Evolutionary conservation across 2,113 vertebrate species (phyloP).

Genomic region (Pelobates fuscus): DNA sequence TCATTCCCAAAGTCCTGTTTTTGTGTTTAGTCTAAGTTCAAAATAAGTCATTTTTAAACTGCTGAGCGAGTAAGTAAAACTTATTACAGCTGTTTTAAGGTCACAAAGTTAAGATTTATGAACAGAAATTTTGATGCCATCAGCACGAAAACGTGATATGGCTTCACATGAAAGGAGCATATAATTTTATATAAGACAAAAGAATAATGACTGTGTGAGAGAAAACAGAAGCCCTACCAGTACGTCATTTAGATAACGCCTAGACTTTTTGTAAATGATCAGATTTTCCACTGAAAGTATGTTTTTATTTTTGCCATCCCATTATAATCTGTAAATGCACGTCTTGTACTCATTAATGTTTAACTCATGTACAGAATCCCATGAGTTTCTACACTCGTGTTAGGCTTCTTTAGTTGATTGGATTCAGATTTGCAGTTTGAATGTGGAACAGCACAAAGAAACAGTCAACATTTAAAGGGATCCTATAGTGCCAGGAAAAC

Average conservation of each 20-base stretch:
- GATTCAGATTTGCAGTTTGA: not conserved
- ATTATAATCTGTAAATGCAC: not conserved
- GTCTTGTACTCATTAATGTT: slow-evolving; percentile 8
- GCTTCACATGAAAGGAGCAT: slow-evolving; percentile 16
- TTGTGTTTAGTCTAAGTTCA: slow-evolving; percentile 5
- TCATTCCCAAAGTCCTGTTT: not conserved
- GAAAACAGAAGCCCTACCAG: slow-evolving; percentile 16
- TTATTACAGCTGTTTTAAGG: slow-evolving; percentile 30
- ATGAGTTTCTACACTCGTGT: not conserved
- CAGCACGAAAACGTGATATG: slow-evolving; percentile 29
- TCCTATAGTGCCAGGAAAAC: too few species aligned
- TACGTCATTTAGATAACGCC: not conserved
- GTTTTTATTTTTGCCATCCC: not conserved
- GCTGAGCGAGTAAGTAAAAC: slow-evolving; percentile 15
- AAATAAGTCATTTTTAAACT: slow-evolving; percentile 12
- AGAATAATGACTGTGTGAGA: slow-evolving; percentile 5
- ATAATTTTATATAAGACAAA: slow-evolving; percentile 16
- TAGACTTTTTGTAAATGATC: not conserved
- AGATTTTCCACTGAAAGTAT: slow-evolving; percentile 1
- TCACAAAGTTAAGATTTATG: slow-evolving; percentile 21
- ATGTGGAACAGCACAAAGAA: not conserved
- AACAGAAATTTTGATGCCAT: slow-evolving; percentile 12
- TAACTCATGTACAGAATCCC: not conserved
- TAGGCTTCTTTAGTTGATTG: not conserved
- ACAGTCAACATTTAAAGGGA: slow-evolving; percentile 14